Evolutionary conservation across 2,888 invertebrate genomes (phyloP).

Genomic region (Chloroclysta siterata): DNA sequence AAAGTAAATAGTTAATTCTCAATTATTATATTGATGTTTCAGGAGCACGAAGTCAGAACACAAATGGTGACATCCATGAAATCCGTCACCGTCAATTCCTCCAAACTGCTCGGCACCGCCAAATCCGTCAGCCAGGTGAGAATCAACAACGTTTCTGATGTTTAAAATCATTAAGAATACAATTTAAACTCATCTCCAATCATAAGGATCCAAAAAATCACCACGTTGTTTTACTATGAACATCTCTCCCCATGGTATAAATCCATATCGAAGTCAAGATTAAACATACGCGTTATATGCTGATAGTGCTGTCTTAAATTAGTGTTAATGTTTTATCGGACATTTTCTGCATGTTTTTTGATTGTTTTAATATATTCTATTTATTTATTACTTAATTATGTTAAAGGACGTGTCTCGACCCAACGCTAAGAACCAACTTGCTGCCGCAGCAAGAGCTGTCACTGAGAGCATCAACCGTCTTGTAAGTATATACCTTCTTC

Average conservation of each 20-base stretch:
- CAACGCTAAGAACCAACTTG: conserved; percentile 95
- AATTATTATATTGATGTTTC: conserved; percentile 35
- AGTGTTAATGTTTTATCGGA: no score
- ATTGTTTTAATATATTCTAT: no score
- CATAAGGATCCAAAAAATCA: no score
- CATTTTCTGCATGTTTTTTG: no score
- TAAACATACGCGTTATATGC: neutral
- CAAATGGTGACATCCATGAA: conserved; percentile 95
- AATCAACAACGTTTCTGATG: neutral
- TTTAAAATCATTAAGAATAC: neutral
- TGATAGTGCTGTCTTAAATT: neutral
- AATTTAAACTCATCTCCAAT: neutral
- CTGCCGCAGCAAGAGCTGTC: conserved; percentile 94
- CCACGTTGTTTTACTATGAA: neutral
- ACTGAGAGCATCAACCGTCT: conserved; percentile 97
- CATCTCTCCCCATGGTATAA: neutral
- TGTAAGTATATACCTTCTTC: conserved; percentile 82
- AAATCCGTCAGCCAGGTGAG: conserved; percentile 92
- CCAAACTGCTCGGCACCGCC: conserved; percentile 93
- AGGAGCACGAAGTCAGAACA: conserved; percentile 90
- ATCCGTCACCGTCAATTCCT: conserved; percentile 94
- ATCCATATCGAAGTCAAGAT: neutral
- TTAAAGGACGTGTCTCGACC: conserved; percentile 91
- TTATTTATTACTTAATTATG: neutral
- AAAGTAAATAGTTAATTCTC: no score